Conservation (phyloP, 2,797 vertebrate species). For the Carapus acus region DNA sequence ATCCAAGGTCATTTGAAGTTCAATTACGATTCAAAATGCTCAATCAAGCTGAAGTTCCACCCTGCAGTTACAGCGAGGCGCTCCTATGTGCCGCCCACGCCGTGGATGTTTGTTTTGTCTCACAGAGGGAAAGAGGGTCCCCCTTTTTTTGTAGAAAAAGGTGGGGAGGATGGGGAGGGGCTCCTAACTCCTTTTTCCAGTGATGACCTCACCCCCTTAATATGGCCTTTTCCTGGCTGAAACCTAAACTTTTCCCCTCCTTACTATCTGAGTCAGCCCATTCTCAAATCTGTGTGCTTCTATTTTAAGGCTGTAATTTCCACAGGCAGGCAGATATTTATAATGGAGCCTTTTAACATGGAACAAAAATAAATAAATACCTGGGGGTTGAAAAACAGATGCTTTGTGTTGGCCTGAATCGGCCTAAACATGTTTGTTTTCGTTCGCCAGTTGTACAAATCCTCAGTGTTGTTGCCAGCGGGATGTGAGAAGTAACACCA, state of each 20-base stretch:
- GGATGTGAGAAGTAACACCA: slow-evolving; percentile 24
- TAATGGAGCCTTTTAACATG: slow-evolving; percentile 33
- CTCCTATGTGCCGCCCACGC: slow-evolving; percentile 16
- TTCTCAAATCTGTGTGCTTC: slow-evolving; percentile 30
- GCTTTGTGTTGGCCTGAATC: background rate
- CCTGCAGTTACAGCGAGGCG: background rate
- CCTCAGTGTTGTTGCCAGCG: background rate
- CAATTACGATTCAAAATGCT: no score
- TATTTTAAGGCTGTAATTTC: slow-evolving; percentile 53
- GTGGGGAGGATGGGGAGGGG: background rate
- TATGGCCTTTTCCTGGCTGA: slow-evolving; percentile 43
- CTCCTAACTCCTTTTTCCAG: slow-evolving; percentile 51
- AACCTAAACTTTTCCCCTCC: slow-evolving; percentile 50
- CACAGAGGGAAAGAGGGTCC: slow-evolving; percentile 15
- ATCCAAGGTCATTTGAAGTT: no score
- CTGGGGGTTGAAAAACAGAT: slow-evolving; percentile 5
- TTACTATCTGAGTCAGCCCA: slow-evolving; percentile 50
- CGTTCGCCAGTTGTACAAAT: slow-evolving; percentile 18
- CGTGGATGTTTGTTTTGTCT: slow-evolving; percentile 48
- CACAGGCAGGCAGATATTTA: slow-evolving; percentile 24
- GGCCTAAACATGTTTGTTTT: background rate
- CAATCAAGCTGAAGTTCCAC: no score
- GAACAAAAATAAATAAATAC: slow-evolving; percentile 46
- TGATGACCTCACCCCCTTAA: slow-evolving; percentile 56
- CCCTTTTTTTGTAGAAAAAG: slow-evolving; percentile 29